Conservation (phyloP, 2,113 vertebrate species). For the Apistogramma diplotaenia region DNA sequence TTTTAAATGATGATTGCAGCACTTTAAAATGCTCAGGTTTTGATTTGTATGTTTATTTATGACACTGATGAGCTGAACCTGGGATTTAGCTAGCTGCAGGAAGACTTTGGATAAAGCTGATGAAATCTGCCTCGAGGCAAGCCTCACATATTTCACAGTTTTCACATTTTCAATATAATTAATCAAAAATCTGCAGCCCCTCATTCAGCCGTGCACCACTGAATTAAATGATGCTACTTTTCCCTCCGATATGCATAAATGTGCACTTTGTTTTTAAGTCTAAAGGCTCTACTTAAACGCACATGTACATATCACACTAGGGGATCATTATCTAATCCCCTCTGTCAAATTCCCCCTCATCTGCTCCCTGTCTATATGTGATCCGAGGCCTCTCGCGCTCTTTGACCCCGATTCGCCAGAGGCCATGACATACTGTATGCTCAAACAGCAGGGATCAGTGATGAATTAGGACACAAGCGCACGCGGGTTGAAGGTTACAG, state of each 20-base stretch:
- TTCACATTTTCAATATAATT: neutral
- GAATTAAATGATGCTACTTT: too few species aligned
- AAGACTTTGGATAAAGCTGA: neutral
- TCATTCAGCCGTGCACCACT: too few species aligned
- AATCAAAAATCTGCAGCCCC: neutral
- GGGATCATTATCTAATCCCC: neutral
- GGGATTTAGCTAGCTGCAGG: neutral
- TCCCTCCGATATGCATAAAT: too few species aligned
- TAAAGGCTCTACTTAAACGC: too few species aligned
- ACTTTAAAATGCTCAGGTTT: too few species aligned
- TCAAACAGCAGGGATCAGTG: neutral
- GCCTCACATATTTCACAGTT: neutral
- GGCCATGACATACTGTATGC: neutral
- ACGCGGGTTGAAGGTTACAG: slow-evolving; percentile 9
- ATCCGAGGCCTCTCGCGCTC: neutral
- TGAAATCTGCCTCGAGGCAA: neutral
- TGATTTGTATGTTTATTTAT: neutral
- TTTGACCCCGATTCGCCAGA: neutral
- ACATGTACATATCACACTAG: neutral
- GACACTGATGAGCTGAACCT: neutral
- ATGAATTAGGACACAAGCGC: slow-evolving; percentile 2
- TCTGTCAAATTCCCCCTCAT: neutral
- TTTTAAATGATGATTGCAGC: too few species aligned
- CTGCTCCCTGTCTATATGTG: neutral
- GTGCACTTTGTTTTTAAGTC: too few species aligned